Conservation (phyloP, 2,888 invertebrate genomes). For the Cataglyphis livida region DNA sequence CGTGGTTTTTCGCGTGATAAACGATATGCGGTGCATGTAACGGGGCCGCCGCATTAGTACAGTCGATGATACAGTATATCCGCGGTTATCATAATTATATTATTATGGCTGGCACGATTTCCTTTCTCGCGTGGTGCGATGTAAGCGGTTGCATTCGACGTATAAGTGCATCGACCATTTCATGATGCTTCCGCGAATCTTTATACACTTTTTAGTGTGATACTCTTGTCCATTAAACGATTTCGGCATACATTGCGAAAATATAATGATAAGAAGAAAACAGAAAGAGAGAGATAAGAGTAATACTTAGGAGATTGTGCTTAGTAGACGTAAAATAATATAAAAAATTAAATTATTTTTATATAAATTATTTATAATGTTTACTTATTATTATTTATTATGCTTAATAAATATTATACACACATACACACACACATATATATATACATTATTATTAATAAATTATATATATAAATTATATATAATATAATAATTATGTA, state of each 20-base stretch:
- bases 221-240: neutral
- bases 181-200: neutral
- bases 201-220: neutral
- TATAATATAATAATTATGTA: neutral
- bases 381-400: neutral
- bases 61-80: conserved; percentile 38
- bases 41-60: conserved; percentile 56
- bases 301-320: no score
- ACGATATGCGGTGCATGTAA: conserved; percentile 54
- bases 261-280: neutral
- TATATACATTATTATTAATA: neutral
- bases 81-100: conserved; percentile 56
- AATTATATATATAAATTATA: neutral
- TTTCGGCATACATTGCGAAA: neutral
- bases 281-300: neutral
- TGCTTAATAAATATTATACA: neutral
- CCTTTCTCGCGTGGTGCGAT: conserved; percentile 4
- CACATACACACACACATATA: neutral
- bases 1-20: conserved; percentile 52
- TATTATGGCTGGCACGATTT: conserved; percentile 56
- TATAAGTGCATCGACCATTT: conserved; percentile 17
- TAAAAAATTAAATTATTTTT: neutral
- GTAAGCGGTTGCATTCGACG: conserved; percentile 11
- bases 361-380: neutral
- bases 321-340: no score